phyloP scores from a whole-genome alignment of 2,888 invertebrate species.

The Agrilus mali region DNA sequence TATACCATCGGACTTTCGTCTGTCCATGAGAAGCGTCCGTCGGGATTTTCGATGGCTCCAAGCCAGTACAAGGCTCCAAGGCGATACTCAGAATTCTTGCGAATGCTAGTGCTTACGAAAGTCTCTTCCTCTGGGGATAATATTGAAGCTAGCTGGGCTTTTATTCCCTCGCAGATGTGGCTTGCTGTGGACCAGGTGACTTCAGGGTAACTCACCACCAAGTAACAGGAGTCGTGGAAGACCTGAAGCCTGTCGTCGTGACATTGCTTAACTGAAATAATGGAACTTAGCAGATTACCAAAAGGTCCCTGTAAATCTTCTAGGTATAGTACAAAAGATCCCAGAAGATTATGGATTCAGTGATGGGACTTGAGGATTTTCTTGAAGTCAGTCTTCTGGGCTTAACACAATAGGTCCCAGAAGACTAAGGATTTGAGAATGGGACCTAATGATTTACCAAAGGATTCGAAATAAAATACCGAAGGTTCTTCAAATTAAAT shows the following conservation, averaged over 20 bases:
- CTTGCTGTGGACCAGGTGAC: constrained; percentile 60
- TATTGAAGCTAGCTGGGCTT: constrained; percentile 57
- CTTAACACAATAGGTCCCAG: no score
- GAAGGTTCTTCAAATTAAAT: no score
- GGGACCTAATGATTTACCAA: no score
- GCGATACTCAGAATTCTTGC: constrained; percentile 57
- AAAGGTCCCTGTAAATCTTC: no score
- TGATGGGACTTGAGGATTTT: no score
- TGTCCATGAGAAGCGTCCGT: constrained; percentile 46
- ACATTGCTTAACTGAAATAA: constrained; percentile 49
- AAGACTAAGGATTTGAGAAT: no score
- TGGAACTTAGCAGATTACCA: no score
- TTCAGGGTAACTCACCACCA: constrained; percentile 63
- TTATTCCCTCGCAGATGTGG: constrained; percentile 58
- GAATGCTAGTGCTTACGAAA: constrained; percentile 54
- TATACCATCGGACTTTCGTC: constrained; percentile 44
- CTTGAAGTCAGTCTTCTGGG: no score
- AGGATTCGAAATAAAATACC: no score
- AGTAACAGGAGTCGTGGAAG: constrained; percentile 61
- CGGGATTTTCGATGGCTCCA: constrained; percentile 42
- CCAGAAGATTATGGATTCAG: no score
- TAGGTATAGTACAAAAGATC: no score
- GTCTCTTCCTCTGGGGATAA: constrained; percentile 55
- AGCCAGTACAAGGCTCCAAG: constrained; percentile 65
- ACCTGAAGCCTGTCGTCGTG: constrained; percentile 56